Evolutionary conservation across 1,140 invertebrate genomes (phyloP), one percentile per base, ranked within the genome.

Genomic region (Orchesella cincta): DNA sequence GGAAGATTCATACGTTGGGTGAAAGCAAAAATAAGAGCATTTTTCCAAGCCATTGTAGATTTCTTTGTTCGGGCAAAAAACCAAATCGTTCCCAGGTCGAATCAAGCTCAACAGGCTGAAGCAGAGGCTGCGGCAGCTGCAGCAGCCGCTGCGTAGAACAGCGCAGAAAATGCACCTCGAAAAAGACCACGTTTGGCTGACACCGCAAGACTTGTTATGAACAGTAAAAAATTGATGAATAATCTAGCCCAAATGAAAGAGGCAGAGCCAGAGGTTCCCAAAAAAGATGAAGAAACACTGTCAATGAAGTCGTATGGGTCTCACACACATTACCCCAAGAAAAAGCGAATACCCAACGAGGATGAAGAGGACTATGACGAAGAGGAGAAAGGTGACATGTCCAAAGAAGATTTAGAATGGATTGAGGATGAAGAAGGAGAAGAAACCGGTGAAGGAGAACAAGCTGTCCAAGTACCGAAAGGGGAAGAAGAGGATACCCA

Each of bases 231-330:
- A 26, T 51, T 81, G 70, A 77, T 80, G 70, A 80, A 77, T 20
- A 80, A 75, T 34, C 39, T 80, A 26, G 14, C 36, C 76, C 70
- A 16, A 81, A 72, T 35, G 75, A 78, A 36, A 73, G n/a, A 26
- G 20, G 57, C 46, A 28, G 18, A 31, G 18, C 67, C 79, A 64
- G 78, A 52, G 23, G 80, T 67, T 12, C 23, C 14, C 18, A 33
- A 35, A 12, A 71, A 79, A 29, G 81, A 81, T 26, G 78, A 75
- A 16, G 81, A 81, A 18, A 79, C 71, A 3, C 89, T 91, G 82
- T 96, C 94, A 87, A 93, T 94, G 86, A 95, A 94, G 87, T 96
- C 94, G 54, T 95, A 95, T 83, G 94, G 93, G 78, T 95, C 94
- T 86, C 93, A 95, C 86, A 94, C 95, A 86, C 92, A 95, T 85